Evolutionary conservation across 1,140 invertebrate genomes (phyloP).

Genomic region (Drosophila kanapiae): DNA sequence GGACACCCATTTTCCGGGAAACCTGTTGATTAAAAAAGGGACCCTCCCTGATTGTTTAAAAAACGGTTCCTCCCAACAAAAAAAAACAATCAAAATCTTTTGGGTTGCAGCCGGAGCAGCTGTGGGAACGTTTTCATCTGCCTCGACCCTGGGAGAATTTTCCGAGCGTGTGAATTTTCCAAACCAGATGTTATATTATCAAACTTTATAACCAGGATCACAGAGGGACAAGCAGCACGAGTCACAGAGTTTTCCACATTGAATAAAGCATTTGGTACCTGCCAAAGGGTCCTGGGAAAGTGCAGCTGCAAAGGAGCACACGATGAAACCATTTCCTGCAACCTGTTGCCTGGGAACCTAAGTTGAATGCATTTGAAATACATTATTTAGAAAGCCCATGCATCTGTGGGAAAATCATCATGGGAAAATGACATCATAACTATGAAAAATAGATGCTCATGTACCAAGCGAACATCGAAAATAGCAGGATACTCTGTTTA

Average conservation of each 20-base stretch:
- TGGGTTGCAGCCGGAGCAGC: constrained; percentile 41
- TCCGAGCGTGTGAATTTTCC: constrained; percentile 39
- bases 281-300: constrained; percentile 22
- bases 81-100: constrained; percentile 7
- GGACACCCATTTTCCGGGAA: constrained; percentile 29
- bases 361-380: constrained; percentile 5
- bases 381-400: not conserved
- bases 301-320: constrained; percentile 28
- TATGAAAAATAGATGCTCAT: not conserved
- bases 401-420: constrained; percentile 41
- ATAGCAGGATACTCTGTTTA: not conserved
- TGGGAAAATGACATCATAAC: constrained; percentile 29
- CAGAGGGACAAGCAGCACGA: constrained; percentile 15
- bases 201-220: constrained; percentile 11
- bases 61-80: constrained; percentile 11
- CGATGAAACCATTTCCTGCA: constrained; percentile 22
- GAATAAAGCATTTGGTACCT: constrained; percentile 11
- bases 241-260: constrained; percentile 4
- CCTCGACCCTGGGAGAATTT: constrained; percentile 1
- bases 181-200: constrained; percentile 15
- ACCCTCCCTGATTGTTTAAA: constrained; percentile 29
- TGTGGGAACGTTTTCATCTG: constrained; percentile 49
- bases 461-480: constrained; percentile 22
- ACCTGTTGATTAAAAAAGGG: constrained; percentile 25
- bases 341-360: constrained; percentile 38